Evolutionary conservation across 2,113 vertebrate species (phyloP), one percentile per base, ranked within the genome.

Genomic region (Coptodon rendalli): DNA sequence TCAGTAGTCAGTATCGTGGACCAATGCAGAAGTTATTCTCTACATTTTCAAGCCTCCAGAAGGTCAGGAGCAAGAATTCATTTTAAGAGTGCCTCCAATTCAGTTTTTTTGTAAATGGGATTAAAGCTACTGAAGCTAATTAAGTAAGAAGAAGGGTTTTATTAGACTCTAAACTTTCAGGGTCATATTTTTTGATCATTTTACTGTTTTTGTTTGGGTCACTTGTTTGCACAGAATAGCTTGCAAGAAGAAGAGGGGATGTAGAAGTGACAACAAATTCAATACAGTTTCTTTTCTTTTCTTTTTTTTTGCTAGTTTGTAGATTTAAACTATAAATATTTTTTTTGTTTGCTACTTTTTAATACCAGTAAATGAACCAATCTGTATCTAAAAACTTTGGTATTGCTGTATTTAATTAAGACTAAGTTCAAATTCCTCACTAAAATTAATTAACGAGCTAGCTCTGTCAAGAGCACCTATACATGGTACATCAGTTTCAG

Each of bases 71-170:
- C 59, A 56, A 57, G 50, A 52, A 90, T 83, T 54, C 79, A 83
- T 82, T 43, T 76, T 85, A 82, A 89, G 53, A 38, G 45, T 89
- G 81, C 17, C 9, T 48, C 86, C 38, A 61, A 83, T 53, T 82
- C 31, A 63, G 27, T 1, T 76, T 6, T 81, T 78, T 78, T 4
- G 36, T 6, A 3, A 63, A 40, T 36, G 50, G 79, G 53, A 83
- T 78, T 48, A 88, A 27, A 57, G 54, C 24, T 80, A 89, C 57
- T 83, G 73, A 57, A 89, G 83, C 57, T 71, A 90, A 92, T 92
- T 82, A 80, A 85, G 73, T 50, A 80, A 45, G 80, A 89, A 81
- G 61, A 85, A 14, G 54, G 48, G 45, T 38, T 76, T 31, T 52
- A 79, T 87, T 24, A 34, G 34, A 29, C 56, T 48, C 38, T 19